A percentile compares a stretch with the other conserved stretches of the same genome.
Evolutionary conservation across 2,888 invertebrate genomes (phyloP).

Genomic region (Dasypolia templi): DNA sequence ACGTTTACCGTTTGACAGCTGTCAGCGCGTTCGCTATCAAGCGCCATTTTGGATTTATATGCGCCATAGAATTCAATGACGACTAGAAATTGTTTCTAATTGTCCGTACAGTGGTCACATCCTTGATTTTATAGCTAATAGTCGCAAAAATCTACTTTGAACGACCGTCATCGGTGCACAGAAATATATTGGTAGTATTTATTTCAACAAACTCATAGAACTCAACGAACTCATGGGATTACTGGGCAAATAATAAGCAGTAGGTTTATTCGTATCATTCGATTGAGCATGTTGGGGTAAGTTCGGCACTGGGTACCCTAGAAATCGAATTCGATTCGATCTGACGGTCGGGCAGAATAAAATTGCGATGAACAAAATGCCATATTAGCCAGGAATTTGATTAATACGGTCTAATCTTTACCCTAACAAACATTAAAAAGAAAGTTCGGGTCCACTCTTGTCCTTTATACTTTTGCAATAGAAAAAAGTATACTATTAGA

Average conservation of each 20-base stretch:
- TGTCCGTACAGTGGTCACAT: conserved; percentile 18
- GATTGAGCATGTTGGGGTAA: too few relatives aligned
- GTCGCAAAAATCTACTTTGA: conserved; percentile 24
- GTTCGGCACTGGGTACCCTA: too few relatives aligned
- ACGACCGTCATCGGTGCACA: conserved; percentile 34
- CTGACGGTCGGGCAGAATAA: too few relatives aligned
- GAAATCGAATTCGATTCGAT: too few relatives aligned
- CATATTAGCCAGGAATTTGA: too few relatives aligned
- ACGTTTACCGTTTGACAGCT: conserved; percentile 23
- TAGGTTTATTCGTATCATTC: conserved; percentile 3
- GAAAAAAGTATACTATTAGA: neutral
- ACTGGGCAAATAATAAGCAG: conserved; percentile 6
- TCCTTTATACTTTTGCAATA: neutral
- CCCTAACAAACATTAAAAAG: too few relatives aligned
- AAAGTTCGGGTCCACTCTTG: too few relatives aligned
- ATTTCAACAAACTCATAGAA: conserved; percentile 56
- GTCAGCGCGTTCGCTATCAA: neutral
- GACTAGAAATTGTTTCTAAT: conserved; percentile 23
- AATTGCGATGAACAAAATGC: too few relatives aligned
- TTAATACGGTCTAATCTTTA: too few relatives aligned
- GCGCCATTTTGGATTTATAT: conserved; percentile 39
- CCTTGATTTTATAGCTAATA: conserved; percentile 39
- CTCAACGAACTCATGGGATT: conserved; percentile 3
- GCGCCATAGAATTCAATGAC: conserved; percentile 19
- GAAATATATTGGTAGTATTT: conserved; percentile 60